phyloP scores from a whole-genome alignment of 2,888 invertebrate species.

The Acleris laterana region DNA sequence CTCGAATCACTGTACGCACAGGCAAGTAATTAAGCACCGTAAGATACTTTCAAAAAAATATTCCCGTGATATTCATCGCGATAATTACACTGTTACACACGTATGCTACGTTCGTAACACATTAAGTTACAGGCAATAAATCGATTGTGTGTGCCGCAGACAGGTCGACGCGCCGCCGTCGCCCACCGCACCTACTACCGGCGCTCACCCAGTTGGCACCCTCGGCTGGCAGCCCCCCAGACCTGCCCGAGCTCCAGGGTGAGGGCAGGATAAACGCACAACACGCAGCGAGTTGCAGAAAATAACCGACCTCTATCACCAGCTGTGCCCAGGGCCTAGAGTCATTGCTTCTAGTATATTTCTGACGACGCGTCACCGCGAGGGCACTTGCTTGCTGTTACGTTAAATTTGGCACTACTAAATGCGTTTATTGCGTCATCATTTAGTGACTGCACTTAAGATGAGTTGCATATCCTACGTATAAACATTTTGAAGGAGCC shows the following conservation, averaged over 20 bases:
- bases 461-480: conserved; percentile 37
- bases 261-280: conserved; percentile 19
- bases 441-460: conserved; percentile 57
- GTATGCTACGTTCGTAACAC: neutral
- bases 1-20: too few species aligned
- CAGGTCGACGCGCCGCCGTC: conserved; percentile 26
- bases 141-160: conserved; percentile 32
- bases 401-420: conserved; percentile 55
- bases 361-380: conserved; percentile 62
- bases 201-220: conserved; percentile 71
- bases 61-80: too few species aligned
- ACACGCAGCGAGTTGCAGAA: conserved; percentile 17
- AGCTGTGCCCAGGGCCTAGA: conserved; percentile 45
- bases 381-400: conserved; percentile 49
- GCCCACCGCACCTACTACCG: conserved; percentile 28
- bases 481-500: conserved; percentile 5
- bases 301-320: conserved; percentile 34
- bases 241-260: conserved; percentile 39
- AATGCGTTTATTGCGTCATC: conserved; percentile 62
- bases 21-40: too few species aligned
- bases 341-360: conserved; percentile 61
- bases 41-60: too few species aligned
- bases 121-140: conserved; percentile 24
- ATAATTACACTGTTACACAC: neutral
- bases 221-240: conserved; percentile 67